These are phyloP conservation scores for Phrynocephalus vlangalii DNA, from an alignment of 2,797 vertebrate species.

Conservation along the genomic window DNA sequence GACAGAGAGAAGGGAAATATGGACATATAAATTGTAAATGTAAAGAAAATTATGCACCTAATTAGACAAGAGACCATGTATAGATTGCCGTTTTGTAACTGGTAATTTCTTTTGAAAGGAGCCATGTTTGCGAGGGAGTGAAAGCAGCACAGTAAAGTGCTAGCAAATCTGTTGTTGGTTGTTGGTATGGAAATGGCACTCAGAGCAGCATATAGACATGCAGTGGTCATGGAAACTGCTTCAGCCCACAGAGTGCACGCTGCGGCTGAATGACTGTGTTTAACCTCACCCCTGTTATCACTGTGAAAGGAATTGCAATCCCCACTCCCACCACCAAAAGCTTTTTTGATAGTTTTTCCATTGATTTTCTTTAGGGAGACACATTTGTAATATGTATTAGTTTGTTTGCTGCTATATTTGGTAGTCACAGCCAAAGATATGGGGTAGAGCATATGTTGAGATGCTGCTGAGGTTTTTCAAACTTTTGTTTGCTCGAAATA, in stretches of 20 bases:
- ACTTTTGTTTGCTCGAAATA: too few relatives aligned
- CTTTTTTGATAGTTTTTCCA: too few relatives aligned
- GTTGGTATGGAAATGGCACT: conserved; percentile 66
- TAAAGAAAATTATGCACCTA: conserved; percentile 37
- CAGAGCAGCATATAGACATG: conserved; percentile 30
- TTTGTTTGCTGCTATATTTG: too few relatives aligned
- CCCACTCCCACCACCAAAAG: too few relatives aligned
- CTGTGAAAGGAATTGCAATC: neutral
- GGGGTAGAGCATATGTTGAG: too few relatives aligned
- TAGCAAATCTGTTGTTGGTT: conserved; percentile 43
- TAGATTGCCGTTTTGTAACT: conserved; percentile 34
- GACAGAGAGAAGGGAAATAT: neutral
- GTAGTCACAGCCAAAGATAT: too few relatives aligned
- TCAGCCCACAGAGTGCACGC: conserved; percentile 40
- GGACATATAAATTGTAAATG: conserved; percentile 35
- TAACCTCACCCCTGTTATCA: neutral
- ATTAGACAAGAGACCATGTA: conserved; percentile 23
- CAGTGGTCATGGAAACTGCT: conserved; percentile 43
- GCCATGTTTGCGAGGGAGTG: conserved; percentile 54
- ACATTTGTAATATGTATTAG: too few relatives aligned
- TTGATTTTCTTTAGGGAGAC: too few relatives aligned
- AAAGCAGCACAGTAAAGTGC: conserved; percentile 43
- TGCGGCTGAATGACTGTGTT: conserved; percentile 11
- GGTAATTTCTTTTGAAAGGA: conserved; percentile 57
- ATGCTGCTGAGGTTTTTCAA: too few relatives aligned